Conservation (phyloP, 2,797 vertebrate genomes). For the Liasis olivaceus region DNA sequence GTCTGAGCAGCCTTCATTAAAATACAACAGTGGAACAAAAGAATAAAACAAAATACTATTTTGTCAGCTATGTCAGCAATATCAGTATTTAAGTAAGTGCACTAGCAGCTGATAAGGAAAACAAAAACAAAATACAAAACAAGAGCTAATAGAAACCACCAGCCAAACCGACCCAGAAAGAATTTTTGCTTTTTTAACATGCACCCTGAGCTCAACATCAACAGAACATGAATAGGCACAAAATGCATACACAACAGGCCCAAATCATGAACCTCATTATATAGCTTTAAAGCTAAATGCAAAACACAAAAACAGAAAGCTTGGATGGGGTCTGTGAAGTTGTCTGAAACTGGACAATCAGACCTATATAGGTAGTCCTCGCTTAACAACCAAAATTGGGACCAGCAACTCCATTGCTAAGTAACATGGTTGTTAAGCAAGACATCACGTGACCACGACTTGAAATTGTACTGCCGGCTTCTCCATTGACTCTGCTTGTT, state of each 20-base stretch:
- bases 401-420: not conserved
- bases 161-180: not conserved
- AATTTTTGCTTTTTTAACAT: not conserved
- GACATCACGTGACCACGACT: not conserved
- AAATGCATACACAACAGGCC: not conserved
- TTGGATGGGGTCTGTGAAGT: not conserved
- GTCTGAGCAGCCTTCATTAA: not conserved
- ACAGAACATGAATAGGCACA: not conserved
- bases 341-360: not conserved
- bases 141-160: not conserved
- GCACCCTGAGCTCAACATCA: not conserved
- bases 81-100: not conserved
- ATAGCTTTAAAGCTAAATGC: not conserved
- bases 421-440: not conserved
- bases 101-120: not conserved
- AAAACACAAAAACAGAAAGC: not conserved
- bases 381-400: not conserved
- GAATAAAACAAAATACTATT: not conserved
- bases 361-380: not conserved
- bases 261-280: not conserved
- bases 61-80: not conserved
- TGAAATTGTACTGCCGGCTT: not conserved
- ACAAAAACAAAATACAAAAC: not conserved
- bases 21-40: not conserved
- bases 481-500: not conserved